These are phyloP conservation scores for Troilus luridus DNA, from an alignment of 2,888 invertebrate genomes.

Conservation along the genomic window DNA sequence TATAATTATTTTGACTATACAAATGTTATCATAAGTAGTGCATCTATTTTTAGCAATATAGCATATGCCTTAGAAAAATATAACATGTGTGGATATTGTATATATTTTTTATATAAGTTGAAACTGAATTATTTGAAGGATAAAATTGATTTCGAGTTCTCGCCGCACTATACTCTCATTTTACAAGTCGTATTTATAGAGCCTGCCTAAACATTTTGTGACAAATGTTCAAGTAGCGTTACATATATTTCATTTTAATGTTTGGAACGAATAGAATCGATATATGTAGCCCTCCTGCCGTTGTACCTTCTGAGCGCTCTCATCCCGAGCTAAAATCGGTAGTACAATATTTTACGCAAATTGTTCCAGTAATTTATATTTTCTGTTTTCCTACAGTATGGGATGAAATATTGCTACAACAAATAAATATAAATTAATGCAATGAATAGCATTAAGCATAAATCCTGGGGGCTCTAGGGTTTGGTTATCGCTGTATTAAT, in stretches of 20 bases:
- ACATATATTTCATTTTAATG: constrained; percentile 41
- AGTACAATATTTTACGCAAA: constrained; percentile 42
- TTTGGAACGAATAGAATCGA: not conserved
- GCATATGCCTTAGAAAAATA: too few relatives aligned
- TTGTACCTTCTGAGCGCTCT: constrained; percentile 13
- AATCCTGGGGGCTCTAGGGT: constrained; percentile 49
- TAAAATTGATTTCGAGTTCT: not conserved
- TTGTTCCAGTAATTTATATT: constrained; percentile 52
- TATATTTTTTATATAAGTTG: not conserved
- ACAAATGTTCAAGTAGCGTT: constrained; percentile 3
- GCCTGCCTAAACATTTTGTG: not conserved
- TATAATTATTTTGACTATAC: too few relatives aligned
- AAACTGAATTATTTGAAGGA: not conserved
- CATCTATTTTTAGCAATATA: too few relatives aligned
- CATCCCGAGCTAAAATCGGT: constrained; percentile 2
- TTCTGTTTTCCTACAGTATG: constrained; percentile 43
- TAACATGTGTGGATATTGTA: not conserved
- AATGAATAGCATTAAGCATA: constrained; percentile 58
- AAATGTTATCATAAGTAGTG: too few relatives aligned
- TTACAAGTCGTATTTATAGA: constrained; percentile 11
- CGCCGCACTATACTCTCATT: constrained; percentile 4
- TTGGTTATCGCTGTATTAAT: constrained; percentile 59
- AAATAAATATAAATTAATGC: constrained; percentile 60
- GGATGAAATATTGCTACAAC: constrained; percentile 51
- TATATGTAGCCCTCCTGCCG: not conserved